Percentiles rank a stretch among this genome's conserved stretches.
These are phyloP conservation scores for Theonella swinhoei DNA, from an alignment of 37 sponge, comb jelly and placozoan species.

Conservation along the genomic window DNA sequence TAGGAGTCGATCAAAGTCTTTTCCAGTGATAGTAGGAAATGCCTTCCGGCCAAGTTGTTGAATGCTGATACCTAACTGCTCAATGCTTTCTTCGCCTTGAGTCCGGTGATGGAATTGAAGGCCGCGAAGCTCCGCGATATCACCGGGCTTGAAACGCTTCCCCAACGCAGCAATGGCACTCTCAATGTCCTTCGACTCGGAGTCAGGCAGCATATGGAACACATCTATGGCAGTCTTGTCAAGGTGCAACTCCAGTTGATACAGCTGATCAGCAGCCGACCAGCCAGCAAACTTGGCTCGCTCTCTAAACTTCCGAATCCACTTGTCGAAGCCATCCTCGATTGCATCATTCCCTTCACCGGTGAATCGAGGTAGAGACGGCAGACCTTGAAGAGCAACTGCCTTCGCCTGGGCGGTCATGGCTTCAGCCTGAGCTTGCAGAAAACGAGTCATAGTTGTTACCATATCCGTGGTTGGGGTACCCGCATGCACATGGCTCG, in stretches of 20 bases:
- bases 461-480: not conserved
- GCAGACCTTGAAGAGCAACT: not conserved
- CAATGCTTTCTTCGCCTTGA: not conserved
- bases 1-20: conserved; percentile 9
- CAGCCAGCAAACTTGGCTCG: conserved; percentile 31
- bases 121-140: conserved; percentile 2
- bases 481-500: not conserved
- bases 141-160: conserved; percentile 21
- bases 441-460: not conserved
- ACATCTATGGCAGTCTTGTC: conserved; percentile 20
- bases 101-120: conserved; percentile 2
- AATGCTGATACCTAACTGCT: not conserved
- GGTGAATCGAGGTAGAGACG: not conserved
- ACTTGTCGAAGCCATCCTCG: not conserved
- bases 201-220: conserved; percentile 11
- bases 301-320: not conserved
- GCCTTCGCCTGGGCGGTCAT: conserved; percentile 13
- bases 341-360: not conserved
- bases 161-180: conserved; percentile 1
- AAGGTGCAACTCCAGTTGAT: not conserved
- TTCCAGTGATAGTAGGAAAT: not conserved
- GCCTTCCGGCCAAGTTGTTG: conserved; percentile 2
- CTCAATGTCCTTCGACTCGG: not conserved
- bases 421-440: conserved; percentile 1
- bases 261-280: conserved; percentile 6